Evolutionary conservation across 2,888 invertebrate genomes (phyloP).

Genomic region (Ditylenchus weischeri): DNA sequence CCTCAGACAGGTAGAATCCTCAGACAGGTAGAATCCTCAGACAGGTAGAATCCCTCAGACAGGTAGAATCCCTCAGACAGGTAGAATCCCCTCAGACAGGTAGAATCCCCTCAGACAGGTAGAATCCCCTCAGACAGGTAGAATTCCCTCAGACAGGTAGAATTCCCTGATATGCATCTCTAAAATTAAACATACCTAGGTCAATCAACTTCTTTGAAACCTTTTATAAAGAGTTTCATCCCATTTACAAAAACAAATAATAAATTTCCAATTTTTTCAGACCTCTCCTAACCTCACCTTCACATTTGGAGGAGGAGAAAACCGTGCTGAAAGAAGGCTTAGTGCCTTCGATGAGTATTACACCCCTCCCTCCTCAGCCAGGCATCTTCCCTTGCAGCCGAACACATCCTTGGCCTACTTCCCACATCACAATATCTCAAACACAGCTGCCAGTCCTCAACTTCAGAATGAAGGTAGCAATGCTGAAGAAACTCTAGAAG

Average conservation of each 20-base stretch:
- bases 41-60: too few relatives aligned
- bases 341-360: background rate
- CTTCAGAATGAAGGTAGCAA: too few relatives aligned
- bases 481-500: background rate
- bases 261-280: background rate
- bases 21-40: too few relatives aligned
- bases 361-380: slow-evolving; percentile 6
- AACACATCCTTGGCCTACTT: background rate
- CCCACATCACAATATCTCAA: background rate
- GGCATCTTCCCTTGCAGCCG: background rate
- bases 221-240: background rate
- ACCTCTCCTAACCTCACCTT: background rate
- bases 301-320: background rate
- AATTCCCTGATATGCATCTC: background rate
- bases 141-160: too few relatives aligned
- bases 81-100: too few relatives aligned
- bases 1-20: too few relatives aligned
- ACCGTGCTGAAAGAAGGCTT: background rate
- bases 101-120: too few relatives aligned
- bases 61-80: too few relatives aligned
- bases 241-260: background rate
- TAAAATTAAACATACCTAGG: background rate
- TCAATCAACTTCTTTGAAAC: background rate
- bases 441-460: background rate
- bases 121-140: too few relatives aligned